Evolutionary conservation across 2,113 vertebrate genomes (phyloP), one percentile per base, ranked within the genome.

Genomic region (Petrocephalus zakoni): DNA sequence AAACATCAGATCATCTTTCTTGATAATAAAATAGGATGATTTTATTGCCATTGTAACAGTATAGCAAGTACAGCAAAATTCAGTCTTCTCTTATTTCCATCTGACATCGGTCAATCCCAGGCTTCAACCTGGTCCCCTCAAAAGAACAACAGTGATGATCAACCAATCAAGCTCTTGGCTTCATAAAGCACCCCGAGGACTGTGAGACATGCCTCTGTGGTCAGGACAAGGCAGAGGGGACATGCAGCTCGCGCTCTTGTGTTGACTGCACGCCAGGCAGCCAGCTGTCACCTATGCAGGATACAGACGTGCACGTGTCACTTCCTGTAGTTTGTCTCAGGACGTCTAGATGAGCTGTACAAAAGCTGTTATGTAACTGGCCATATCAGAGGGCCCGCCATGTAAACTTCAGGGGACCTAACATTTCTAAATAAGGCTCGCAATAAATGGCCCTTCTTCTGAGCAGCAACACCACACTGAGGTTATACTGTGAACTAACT

Each of bases 191-290:
- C 6, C 8, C 51, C 42, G 29, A 86, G 52, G 15, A 34, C 7
- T 8, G 25, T 55, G 5, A 86, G 5, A 29, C n/a, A 52, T n/a
- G 9, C 15, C 51, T 25, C 29, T 55, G 84, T 37, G 72, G 34
- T 42, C 51, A 37, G 51, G 42, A 34, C 19, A 56, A 56, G 52
- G 29, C 25, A 37, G 52, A 37, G n/a, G 21, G 64, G 47, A 29
- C 47, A 19, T 49, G 86, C 10, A 29, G 0, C 58, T 25, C 2
- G 21, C 22, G 6, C 64, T 34, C n/a, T 15, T 92, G 94, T 94
- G 93, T 21, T 46, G 89, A 64, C 92, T 87, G 78, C 85, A 85
- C 17, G 29, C 37, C 49, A 88, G 61, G 21, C 21, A 83, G 5
- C 22, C 4, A 25, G 51, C 34, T 25, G 87, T 42, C 78, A 19